phyloP scores from a whole-genome alignment of 2,797 vertebrate genomes.

The Dryobates pubescens region DNA sequence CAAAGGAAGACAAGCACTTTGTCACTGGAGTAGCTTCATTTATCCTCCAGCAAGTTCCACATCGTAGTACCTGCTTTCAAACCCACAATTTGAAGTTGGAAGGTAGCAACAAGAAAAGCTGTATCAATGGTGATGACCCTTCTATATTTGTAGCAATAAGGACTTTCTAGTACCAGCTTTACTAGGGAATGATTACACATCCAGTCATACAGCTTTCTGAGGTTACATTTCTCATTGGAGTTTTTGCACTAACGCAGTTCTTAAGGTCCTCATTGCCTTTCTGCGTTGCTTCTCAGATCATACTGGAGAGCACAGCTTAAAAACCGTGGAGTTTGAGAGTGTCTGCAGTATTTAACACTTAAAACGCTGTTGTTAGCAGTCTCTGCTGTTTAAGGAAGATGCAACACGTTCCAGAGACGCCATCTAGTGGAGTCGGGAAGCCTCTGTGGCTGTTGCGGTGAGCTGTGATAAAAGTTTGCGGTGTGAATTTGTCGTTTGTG shows the following conservation, averaged over 20 bases:
- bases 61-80: background rate
- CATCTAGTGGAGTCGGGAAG: background rate
- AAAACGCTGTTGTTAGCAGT: background rate
- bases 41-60: background rate
- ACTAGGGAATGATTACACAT: background rate
- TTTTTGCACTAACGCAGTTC: background rate
- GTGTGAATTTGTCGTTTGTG: fast-evolving
- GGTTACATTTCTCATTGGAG: background rate
- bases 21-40: background rate
- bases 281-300: background rate
- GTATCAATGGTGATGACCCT: background rate
- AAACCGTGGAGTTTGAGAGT: background rate
- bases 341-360: background rate
- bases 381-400: fast-evolving
- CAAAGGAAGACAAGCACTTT: background rate
- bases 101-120: background rate
- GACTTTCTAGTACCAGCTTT: background rate
- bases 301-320: background rate
- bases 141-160: background rate
- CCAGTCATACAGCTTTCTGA: background rate
- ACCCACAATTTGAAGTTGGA: background rate
- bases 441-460: too few relatives aligned
- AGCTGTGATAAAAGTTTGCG: background rate
- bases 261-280: background rate
- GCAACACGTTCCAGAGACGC: background rate